Evolutionary conservation across 2,888 invertebrate species (phyloP), one percentile per base, ranked within the genome.

Genomic region (Micropterix aruncella): DNA sequence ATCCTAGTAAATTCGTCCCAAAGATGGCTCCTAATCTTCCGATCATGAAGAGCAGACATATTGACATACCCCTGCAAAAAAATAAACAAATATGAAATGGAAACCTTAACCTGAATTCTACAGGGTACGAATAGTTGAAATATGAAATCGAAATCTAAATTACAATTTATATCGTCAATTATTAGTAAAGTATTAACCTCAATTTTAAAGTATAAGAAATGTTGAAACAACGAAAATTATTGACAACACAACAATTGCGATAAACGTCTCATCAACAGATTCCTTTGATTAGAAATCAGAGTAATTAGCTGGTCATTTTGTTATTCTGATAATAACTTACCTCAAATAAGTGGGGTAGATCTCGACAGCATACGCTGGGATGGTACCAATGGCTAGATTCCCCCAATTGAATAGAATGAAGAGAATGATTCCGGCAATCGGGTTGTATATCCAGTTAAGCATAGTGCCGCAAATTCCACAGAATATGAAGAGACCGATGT

Each of bases 311-410:
- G n/a, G n/a, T n/a, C n/a, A n/a, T n/a, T n/a, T n/a, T 16, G n/a
- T n/a, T 3, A 15, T 2, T 42, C 4, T 42, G 36, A 14, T 19
- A 19, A 19, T 3, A 12, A 40, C 52, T 49, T 16, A 63, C 65
- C 65, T 62, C 42, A 56, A 55, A 15, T 54, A 52, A 15, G 65
- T 64, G 1, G 62, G 63, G 48, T 64, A 65, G 3, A 64, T 39
- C 45, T 65, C 62, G 3, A 61, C 59, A 40, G 60, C 64, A 48
- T 60, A 65, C 1, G 57, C 53, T 1, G 54, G 52, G 3, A 62
- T 50, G 7, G 56, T 57, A 1, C 62, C 63, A 2, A 61, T 52
- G 0, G 59, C 61, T 5, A 64, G 37, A 0, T 48, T 41, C 1
- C 60, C 57, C 0, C 48, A 48, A 46, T 63, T 64, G 1, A 64